These are phyloP conservation scores for Cremastinae sp. DNA, from an alignment of 2,888 invertebrate genomes.

Conservation along the genomic window DNA sequence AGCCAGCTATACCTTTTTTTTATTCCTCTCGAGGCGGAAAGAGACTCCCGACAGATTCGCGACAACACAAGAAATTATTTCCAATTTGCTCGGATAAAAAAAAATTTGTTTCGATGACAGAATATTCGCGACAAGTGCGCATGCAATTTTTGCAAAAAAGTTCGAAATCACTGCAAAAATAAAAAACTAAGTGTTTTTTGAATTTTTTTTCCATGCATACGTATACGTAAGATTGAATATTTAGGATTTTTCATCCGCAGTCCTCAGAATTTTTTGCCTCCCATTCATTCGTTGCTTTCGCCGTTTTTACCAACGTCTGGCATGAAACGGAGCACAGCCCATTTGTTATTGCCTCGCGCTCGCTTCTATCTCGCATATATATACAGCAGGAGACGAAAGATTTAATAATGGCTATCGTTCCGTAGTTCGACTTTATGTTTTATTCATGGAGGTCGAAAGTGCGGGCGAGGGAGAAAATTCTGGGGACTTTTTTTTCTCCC, in stretches of 20 bases:
- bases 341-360: slow-evolving; percentile 17
- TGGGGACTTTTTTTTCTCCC: slow-evolving; percentile 15
- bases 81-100: too few species aligned
- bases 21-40: too few species aligned
- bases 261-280: too few species aligned
- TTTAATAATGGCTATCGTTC: slow-evolving; percentile 51
- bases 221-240: too few species aligned
- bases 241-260: neutral
- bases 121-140: too few species aligned
- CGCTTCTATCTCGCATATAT: slow-evolving; percentile 2
- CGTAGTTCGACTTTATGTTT: slow-evolving; percentile 28
- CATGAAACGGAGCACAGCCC: slow-evolving; percentile 19
- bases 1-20: neutral
- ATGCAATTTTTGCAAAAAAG: too few species aligned
- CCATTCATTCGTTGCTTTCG: neutral
- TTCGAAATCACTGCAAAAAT: too few species aligned
- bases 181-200: too few species aligned
- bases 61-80: too few species aligned
- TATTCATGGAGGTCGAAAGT: slow-evolving; percentile 49
- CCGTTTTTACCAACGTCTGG: neutral
- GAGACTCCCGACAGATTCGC: too few species aligned
- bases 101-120: too few species aligned
- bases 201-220: too few species aligned
- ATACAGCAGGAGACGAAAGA: slow-evolving; percentile 36
- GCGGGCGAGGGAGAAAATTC: slow-evolving; percentile 11